These are phyloP conservation scores for Karalla daura DNA, from an alignment of 2,797 vertebrate species.

Conservation along the genomic window DNA sequence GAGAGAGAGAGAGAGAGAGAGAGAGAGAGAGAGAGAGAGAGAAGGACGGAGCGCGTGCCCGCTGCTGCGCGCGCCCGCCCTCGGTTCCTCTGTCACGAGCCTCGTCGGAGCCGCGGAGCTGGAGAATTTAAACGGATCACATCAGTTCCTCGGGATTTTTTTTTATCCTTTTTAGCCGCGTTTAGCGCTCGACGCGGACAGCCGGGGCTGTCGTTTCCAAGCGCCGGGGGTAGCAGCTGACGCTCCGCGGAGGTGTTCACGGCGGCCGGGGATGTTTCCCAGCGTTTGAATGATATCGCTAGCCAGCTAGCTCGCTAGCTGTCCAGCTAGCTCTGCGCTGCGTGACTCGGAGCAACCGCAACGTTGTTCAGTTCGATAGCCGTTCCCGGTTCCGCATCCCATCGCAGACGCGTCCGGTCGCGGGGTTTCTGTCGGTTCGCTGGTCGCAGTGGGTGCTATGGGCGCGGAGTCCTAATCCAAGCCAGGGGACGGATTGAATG, in stretches of 20 bases:
- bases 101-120: constrained; percentile 61
- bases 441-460: neutral
- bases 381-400: constrained; percentile 16
- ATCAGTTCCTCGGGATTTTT: constrained; percentile 52
- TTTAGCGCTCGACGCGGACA: constrained; percentile 2
- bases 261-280: constrained; percentile 70
- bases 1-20: too few relatives aligned
- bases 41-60: constrained; percentile 60
- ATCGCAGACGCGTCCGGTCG: neutral
- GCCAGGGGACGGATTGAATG: constrained; percentile 81
- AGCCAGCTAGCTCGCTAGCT: constrained; percentile 81
- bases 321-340: constrained; percentile 77
- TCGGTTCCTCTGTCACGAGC: constrained; percentile 84
- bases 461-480: constrained; percentile 42
- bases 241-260: constrained; percentile 24
- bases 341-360: constrained; percentile 73
- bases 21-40: too few relatives aligned
- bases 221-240: constrained; percentile 11
- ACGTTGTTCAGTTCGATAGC: constrained; percentile 27
- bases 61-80: constrained; percentile 64
- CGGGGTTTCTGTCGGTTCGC: neutral
- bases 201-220: neutral
- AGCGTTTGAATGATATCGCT: constrained; percentile 75
- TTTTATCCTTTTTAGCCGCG: constrained; percentile 22
- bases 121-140: constrained; percentile 61